Percentiles rank a stretch among this genome's conserved stretches.
phyloP scores from a whole-genome alignment of 2,888 invertebrate species.

The Synergus gifuensis region DNA sequence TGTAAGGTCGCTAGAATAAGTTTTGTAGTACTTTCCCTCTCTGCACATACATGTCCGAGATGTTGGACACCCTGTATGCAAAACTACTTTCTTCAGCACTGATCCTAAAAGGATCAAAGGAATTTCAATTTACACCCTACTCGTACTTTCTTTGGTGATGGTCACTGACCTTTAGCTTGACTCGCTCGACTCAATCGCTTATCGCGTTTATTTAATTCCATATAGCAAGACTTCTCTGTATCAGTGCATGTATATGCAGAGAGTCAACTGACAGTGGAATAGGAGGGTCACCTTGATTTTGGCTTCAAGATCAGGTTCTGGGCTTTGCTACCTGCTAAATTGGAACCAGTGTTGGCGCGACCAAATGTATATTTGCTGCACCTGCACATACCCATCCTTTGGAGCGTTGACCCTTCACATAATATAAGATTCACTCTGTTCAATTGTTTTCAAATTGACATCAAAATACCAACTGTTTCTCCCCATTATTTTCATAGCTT shows the following conservation, averaged over 20 bases:
- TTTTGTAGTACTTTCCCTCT: not conserved
- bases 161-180: not conserved
- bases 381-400: constrained; percentile 12
- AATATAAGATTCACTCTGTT: not conserved
- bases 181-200: not conserved
- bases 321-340: constrained; percentile 24
- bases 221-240: not conserved
- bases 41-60: not conserved
- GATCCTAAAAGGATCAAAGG: not conserved
- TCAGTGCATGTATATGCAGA: not conserved
- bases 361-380: constrained; percentile 25
- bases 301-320: constrained; percentile 38
- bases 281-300: constrained; percentile 40
- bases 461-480: not conserved
- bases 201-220: constrained; percentile 7
- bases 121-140: not conserved
- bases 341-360: constrained; percentile 17
- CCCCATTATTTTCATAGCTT: not conserved
- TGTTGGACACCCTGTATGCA: not conserved
- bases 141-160: not conserved
- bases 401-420: constrained; percentile 7
- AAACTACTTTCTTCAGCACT: not conserved
- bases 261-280: not conserved
- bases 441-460: not conserved
- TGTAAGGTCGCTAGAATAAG: not conserved